Base-by-base conservation (phyloP, 2,113 vertebrate species). In the Ceratotherium simum region DNA sequence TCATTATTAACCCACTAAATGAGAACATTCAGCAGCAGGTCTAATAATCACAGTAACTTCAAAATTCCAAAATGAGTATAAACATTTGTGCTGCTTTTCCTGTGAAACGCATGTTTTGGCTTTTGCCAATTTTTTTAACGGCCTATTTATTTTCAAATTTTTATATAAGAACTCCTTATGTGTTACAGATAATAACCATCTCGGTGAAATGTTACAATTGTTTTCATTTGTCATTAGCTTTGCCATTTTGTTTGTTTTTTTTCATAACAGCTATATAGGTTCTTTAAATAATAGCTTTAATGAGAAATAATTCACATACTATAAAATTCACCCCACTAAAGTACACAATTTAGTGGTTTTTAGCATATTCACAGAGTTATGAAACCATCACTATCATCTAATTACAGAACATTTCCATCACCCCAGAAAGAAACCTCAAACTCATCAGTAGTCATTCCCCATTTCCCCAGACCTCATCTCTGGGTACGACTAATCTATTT, bases 81-180 rank as follows among this genome's bases (percentile, higher is more conserved):
- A n/a, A 18, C 14, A 60, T 58, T 82, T 23, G 51, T 91, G 13
- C 16, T 79, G 64, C 54, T 94, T 88, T n/a, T 80, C 25, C 70
- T 46, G 27, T 69, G n/a, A 92, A 88, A 90, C 51, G 4, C 23
- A 14, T 46, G 21, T 36, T 84, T 92, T 91, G 82, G 33, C 46
- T 94, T 94, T 80, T 80, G 90, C 58, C 85, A 56, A 33, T 51
- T 83, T 84, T 62, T 39, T 18, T 6, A 96, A 91, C 62, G 48
- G 3, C 23, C 48, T 81, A 25, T 65, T 70, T 91, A 80, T 67
- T 93, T 93, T 67, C n/a, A 42, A 29, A 16, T 56, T 56, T 62
- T 65, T 95, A 23, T 42, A 29, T 48, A 81, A 80, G n/a, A 82
- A 72, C 48, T 51, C 16, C 23, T 72, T 70, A 8, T 54, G 29